Percentiles rank a stretch among this genome's conserved stretches.
phyloP scores from a whole-genome alignment of 2,113 vertebrate genomes.

The Struthidea cinerea region DNA sequence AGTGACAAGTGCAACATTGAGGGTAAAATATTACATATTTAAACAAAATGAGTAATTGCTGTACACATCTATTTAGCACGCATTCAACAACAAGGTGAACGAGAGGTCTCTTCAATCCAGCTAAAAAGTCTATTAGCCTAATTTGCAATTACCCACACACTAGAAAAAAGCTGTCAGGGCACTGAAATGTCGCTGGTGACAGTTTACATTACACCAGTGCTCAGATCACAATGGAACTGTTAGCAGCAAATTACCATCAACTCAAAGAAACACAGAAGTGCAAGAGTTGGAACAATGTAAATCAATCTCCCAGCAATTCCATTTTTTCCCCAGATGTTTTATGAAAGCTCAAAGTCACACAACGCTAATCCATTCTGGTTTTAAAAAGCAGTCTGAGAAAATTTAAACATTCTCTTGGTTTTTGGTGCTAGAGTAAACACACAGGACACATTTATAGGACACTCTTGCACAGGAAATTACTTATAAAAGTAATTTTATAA shows the following conservation, averaged over 20 bases:
- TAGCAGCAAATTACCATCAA: neutral
- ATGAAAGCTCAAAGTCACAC: neutral
- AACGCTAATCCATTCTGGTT: neutral
- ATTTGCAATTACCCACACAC: slow-evolving; percentile 42
- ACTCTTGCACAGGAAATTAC: neutral
- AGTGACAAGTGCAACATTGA: neutral
- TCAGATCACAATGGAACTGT: neutral
- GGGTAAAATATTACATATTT: slow-evolving; percentile 2
- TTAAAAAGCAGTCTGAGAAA: neutral
- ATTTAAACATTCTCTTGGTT: neutral
- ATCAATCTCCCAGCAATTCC: neutral
- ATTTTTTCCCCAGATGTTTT: neutral
- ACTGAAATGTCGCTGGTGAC: slow-evolving; percentile 29
- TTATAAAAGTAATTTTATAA: neutral
- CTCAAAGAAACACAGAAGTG: neutral
- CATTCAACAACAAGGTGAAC: neutral
- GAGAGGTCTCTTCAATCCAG: neutral
- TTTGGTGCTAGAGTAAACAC: neutral
- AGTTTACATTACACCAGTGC: slow-evolving; percentile 4
- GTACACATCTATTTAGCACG: neutral
- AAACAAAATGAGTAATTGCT: neutral
- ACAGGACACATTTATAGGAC: neutral
- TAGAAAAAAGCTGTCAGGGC: slow-evolving; percentile 27
- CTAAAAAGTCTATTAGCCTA: slow-evolving; percentile 22
- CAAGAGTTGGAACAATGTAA: neutral